Evolutionary conservation across 2,113 vertebrate genomes (phyloP), one percentile per base, ranked within the genome.

Genomic region (Etia nguti): DNA sequence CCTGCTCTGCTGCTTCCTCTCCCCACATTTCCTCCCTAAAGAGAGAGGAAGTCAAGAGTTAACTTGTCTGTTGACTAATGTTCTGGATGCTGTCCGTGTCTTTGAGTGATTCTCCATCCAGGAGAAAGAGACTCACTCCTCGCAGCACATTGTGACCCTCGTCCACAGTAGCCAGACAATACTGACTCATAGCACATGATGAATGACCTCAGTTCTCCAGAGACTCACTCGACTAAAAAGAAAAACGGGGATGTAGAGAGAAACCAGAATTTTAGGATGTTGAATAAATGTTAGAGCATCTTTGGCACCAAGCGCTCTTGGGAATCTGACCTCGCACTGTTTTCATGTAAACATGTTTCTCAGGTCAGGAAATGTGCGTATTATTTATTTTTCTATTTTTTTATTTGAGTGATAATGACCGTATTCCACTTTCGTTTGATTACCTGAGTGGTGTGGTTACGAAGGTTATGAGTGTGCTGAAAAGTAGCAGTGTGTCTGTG

Each of bases 151-250:
- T 89, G 88, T 95, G 90, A 93, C 85, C 86, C 88, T 86, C 65
- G 31, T 90, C 86, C 86, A 96, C 93, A 91, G 96, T 94, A 96
- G 95, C 95, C 93, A 95, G 94, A 95, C 92, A 91, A 85, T 85
- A 81, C 86, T 96, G 96, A 96, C 90, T 96, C 96, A 95, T 82
- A 92, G 88, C 92, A 24, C 92, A 92, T 94, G 96, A 95, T 91
- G 86, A 89, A 95, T 95, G 94, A 94, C 91, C 94, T 95, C 92
- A 96, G 92, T 82, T 81, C 90, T 93, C 80, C 12, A 11, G 90
- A 95, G 93, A 93, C 82, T 88, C 87, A 79, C 91, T 93, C 85
- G 56, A 82, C 90, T 92, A 62, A 90, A 50, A 95, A 88, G 57
- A 90, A 88, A 90, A 94, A 92, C 84, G 84, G 79, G 81, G 89